Conservation (phyloP, 2,888 invertebrate species). For the Pantelozetes paolii region DNA sequence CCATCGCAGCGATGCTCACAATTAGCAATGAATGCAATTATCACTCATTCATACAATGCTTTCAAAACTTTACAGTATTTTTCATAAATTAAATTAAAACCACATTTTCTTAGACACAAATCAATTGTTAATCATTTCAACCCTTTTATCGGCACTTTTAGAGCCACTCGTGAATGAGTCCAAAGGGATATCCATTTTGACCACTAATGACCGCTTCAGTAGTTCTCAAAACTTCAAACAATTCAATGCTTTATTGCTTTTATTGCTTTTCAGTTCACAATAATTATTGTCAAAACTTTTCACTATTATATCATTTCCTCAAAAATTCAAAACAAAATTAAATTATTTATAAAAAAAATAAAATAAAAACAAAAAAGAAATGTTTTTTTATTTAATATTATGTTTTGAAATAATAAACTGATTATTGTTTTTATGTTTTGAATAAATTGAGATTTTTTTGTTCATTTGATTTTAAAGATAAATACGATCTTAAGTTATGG, state of each 20-base stretch:
- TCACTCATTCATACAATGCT: not conserved
- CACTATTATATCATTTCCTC: too few species aligned
- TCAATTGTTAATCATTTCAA: not conserved
- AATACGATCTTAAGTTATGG: not conserved
- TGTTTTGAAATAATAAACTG: too few species aligned
- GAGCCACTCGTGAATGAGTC: not conserved
- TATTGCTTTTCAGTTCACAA: too few species aligned
- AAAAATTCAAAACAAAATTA: too few species aligned
- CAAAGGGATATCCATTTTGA: not conserved
- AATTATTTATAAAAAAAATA: too few species aligned
- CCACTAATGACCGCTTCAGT: not conserved
- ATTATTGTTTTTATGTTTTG: too few species aligned
- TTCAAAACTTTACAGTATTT: not conserved
- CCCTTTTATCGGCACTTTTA: not conserved
- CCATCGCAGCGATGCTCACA: conserved; percentile 20
- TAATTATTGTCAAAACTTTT: too few species aligned
- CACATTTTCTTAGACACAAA: not conserved
- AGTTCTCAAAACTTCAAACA: not conserved
- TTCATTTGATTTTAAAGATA: too few species aligned
- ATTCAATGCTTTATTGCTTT: not conserved
- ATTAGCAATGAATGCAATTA: conserved; percentile 19
- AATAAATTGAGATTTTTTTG: too few species aligned
- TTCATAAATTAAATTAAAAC: not conserved
- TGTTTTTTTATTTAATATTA: too few species aligned
- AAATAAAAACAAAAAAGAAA: too few species aligned